These are phyloP conservation scores for Cryptocheilus praepositus DNA, from an alignment of 2,888 invertebrate genomes.

Conservation along the genomic window DNA sequence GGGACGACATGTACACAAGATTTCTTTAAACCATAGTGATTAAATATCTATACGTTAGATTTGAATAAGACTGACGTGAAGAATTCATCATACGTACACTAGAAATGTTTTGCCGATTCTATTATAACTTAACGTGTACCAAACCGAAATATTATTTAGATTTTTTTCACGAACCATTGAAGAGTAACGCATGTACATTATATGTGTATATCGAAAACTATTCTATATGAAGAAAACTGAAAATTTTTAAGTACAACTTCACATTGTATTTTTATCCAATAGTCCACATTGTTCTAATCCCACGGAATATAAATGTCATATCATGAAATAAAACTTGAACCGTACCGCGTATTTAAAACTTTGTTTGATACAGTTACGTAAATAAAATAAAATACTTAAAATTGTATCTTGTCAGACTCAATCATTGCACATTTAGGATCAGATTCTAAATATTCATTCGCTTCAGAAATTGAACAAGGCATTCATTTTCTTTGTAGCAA, in stretches of 20 bases:
- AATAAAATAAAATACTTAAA: conserved; percentile 33
- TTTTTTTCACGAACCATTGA: conserved; percentile 36
- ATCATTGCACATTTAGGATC: not conserved
- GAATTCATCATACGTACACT: conserved; percentile 44
- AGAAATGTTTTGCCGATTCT: conserved; percentile 44
- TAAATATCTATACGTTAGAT: conserved; percentile 54
- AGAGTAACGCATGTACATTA: conserved; percentile 45
- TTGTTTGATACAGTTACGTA: conserved; percentile 27
- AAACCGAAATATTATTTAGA: conserved; percentile 36
- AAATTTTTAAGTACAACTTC: conserved; percentile 46
- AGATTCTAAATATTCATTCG: too few relatives aligned
- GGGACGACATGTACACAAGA: conserved; percentile 49
- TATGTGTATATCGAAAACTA: conserved; percentile 48
- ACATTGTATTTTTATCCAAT: conserved; percentile 52
- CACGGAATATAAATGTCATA: conserved; percentile 28
- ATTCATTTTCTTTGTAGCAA: too few relatives aligned
- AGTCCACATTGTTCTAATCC: conserved; percentile 42
- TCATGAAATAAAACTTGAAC: conserved; percentile 5
- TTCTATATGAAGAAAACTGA: conserved; percentile 42
- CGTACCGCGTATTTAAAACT: not conserved
- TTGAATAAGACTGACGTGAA: conserved; percentile 55
- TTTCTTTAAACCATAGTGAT: conserved; percentile 45
- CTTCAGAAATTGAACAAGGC: too few relatives aligned
- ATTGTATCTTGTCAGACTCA: not conserved
- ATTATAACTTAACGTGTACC: conserved; percentile 28